These are phyloP conservation scores for Pogonus chalceus DNA, from an alignment of 1,140 invertebrate genomes.

Conservation along the genomic window DNA sequence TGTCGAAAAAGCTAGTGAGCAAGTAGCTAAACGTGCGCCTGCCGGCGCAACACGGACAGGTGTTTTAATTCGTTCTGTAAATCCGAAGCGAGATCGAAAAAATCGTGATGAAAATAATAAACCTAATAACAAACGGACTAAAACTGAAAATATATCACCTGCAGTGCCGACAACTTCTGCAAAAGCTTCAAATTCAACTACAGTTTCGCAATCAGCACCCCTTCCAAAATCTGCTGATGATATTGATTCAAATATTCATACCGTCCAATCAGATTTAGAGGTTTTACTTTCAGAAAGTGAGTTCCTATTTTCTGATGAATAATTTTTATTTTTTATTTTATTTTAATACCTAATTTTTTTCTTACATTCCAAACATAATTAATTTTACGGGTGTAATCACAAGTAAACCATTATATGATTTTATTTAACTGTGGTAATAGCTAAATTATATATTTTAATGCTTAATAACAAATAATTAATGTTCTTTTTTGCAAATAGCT, in stretches of 20 bases:
- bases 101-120: constrained; percentile 16
- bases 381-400: background rate
- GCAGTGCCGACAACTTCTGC: constrained; percentile 7
- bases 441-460: too few species aligned
- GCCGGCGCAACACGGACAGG: constrained; percentile 34
- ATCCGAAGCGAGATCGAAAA: constrained; percentile 29
- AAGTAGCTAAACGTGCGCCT: background rate
- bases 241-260: constrained; percentile 46
- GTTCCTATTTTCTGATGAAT: constrained; percentile 47
- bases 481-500: too few species aligned
- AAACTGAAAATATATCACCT: background rate
- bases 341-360: background rate
- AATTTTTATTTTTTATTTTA: constrained; percentile 20
- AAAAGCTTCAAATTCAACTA: constrained; percentile 7
- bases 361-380: background rate
- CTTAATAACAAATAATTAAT: too few species aligned
- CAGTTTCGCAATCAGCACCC: constrained; percentile 18
- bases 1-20: constrained; percentile 12
- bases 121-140: constrained; percentile 12
- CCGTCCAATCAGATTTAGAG: constrained; percentile 52
- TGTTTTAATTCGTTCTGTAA: constrained; percentile 38
- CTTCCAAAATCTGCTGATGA: constrained; percentile 16
- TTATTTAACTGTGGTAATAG: too few species aligned
- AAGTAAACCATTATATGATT: too few species aligned
- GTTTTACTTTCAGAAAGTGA: constrained; percentile 51